A percentile compares a stretch with the other conserved stretches of the same genome.
These are phyloP conservation scores for Philopotamus ludificatus DNA, from an alignment of 1,140 invertebrate species.

Conservation along the genomic window DNA sequence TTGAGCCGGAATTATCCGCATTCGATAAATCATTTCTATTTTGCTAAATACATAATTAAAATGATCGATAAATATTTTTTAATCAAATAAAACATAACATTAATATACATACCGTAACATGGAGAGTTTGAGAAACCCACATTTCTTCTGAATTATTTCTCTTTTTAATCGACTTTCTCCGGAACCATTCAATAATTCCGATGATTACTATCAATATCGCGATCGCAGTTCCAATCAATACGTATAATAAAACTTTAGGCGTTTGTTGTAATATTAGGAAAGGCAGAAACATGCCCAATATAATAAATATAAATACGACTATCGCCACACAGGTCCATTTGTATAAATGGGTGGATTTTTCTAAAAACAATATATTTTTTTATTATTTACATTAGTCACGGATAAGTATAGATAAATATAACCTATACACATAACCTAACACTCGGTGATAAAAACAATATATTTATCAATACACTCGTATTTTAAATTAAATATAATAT, in stretches of 20 bases:
- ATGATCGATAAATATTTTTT: not conserved
- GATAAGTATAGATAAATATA: not conserved
- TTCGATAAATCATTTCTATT: not conserved
- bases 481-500: not conserved
- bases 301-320: slow-evolving; percentile 18
- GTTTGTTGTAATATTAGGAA: slow-evolving; percentile 27
- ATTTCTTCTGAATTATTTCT: slow-evolving; percentile 14
- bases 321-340: not conserved
- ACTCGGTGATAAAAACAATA: not conserved
- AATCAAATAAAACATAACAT: not conserved
- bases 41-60: not conserved
- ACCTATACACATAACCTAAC: not conserved
- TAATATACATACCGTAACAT: slow-evolving; percentile 19
- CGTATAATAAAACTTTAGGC: slow-evolving; percentile 23
- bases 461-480: not conserved
- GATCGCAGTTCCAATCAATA: slow-evolving; percentile 23
- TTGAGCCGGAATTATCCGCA: not conserved
- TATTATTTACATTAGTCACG: not conserved
- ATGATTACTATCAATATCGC: slow-evolving; percentile 25
- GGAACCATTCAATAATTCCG: slow-evolving; percentile 28
- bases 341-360: not conserved
- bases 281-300: slow-evolving; percentile 19
- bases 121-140: slow-evolving; percentile 23
- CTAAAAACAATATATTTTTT: not conserved
- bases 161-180: slow-evolving; percentile 21